These are phyloP conservation scores for Melipona beecheii DNA, from an alignment of 2,888 invertebrate genomes.

Conservation along the genomic window DNA sequence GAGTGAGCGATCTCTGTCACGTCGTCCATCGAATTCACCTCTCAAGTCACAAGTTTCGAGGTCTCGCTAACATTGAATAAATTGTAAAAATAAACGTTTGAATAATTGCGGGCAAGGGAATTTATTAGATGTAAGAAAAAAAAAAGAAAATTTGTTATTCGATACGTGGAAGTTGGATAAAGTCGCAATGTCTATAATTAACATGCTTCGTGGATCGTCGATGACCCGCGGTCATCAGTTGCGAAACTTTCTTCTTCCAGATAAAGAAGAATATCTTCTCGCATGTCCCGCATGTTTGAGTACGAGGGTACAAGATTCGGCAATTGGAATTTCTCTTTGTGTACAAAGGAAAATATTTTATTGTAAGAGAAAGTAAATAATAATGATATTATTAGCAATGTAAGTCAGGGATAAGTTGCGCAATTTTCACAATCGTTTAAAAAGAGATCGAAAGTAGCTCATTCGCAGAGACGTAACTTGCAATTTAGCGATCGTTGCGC, in stretches of 20 bases:
- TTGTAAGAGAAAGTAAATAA: too few relatives aligned
- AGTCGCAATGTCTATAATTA: neutral
- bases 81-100: neutral
- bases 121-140: neutral
- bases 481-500: too few relatives aligned
- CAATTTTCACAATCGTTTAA: neutral
- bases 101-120: neutral
- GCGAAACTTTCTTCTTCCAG: neutral
- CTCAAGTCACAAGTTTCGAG: neutral
- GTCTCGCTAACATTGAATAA: neutral
- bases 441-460: neutral
- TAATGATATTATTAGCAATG: neutral
- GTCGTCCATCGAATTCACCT: conserved; percentile 37
- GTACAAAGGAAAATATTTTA: too few relatives aligned
- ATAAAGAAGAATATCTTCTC: neutral
- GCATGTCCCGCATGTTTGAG: neutral
- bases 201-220: neutral
- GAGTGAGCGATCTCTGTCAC: conserved; percentile 49
- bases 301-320: too few relatives aligned
- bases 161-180: neutral
- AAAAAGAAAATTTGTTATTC: neutral
- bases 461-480: neutral
- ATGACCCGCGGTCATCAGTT: conserved; percentile 3
- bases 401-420: neutral
- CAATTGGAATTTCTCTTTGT: too few relatives aligned